These are phyloP conservation scores for Hypsibius dujardini DNA, from an alignment of 1,140 invertebrate species.

Conservation along the genomic window DNA sequence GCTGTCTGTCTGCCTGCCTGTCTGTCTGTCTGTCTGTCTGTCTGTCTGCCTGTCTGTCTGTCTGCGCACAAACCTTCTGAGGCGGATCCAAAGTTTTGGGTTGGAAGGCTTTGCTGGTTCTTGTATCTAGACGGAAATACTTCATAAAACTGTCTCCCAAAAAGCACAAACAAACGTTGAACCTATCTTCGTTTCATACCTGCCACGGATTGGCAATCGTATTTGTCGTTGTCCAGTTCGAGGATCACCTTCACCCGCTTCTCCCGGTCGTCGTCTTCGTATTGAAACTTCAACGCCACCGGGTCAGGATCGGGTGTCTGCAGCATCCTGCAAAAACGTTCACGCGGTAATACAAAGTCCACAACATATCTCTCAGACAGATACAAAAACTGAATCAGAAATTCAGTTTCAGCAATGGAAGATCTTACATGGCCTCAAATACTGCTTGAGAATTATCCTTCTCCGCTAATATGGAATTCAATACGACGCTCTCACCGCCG, in stretches of 20 bases:
- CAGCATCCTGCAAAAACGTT: slow-evolving; percentile 14
- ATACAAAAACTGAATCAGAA: too few relatives aligned
- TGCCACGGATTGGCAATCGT: slow-evolving; percentile 83
- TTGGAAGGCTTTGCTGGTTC: neutral
- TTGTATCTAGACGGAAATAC: neutral
- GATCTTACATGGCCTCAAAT: too few relatives aligned
- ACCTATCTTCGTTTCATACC: slow-evolving; percentile 30
- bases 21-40: neutral
- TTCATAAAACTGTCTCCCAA: neutral
- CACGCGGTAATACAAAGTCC: too few relatives aligned
- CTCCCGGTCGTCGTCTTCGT: slow-evolving; percentile 40
- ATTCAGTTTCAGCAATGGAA: too few relatives aligned
- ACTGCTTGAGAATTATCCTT: too few relatives aligned
- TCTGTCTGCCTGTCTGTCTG: slow-evolving; percentile 12
- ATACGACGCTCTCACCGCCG: neutral
- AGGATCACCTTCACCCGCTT: slow-evolving; percentile 43
- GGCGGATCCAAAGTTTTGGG: slow-evolving; percentile 27
- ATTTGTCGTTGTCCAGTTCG: slow-evolving; percentile 49
- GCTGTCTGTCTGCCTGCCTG: neutral
- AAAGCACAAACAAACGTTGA: neutral
- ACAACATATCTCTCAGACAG: too few relatives aligned
- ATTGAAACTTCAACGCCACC: slow-evolving; percentile 35
- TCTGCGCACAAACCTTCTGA: slow-evolving; percentile 27
- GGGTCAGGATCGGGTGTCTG: slow-evolving; percentile 21
- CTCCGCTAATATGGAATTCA: neutral